These are phyloP conservation scores for Paragorgia papillata DNA, from an alignment of 92 coral and sea anemone genomes.

Conservation along the genomic window DNA sequence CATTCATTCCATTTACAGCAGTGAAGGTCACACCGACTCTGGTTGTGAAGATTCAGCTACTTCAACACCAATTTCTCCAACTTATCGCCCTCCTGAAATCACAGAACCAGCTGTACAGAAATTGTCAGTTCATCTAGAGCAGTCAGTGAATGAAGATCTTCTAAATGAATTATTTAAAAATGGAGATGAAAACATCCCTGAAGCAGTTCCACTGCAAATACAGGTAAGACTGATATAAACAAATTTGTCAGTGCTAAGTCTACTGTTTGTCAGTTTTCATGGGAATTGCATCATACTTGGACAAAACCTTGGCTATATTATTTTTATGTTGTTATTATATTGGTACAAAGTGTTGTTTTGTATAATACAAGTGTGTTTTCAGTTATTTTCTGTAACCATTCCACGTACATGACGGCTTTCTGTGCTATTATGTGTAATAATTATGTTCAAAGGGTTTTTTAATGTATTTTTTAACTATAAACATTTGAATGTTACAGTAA, in stretches of 20 bases:
- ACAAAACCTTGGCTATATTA: not conserved
- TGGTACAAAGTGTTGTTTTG: not conserved
- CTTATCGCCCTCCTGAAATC: too few species aligned
- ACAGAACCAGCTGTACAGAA: conserved; percentile 40
- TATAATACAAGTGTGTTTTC: too few species aligned
- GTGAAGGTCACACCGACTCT: conserved; percentile 76
- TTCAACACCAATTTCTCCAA: conserved; percentile 67
- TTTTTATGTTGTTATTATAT: not conserved
- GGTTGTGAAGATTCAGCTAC: conserved; percentile 71
- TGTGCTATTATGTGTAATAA: too few species aligned
- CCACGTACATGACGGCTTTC: too few species aligned
- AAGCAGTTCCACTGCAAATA: not conserved
- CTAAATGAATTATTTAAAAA: conserved; percentile 20
- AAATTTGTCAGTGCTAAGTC: not conserved
- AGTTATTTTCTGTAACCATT: too few species aligned
- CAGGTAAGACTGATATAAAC: conserved; percentile 4
- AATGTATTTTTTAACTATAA: too few species aligned
- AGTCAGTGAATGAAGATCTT: conserved; percentile 40
- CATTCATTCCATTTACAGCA: conserved; percentile 65
- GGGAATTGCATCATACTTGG: not conserved
- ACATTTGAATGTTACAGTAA: too few species aligned
- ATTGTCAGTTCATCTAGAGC: conserved; percentile 41
- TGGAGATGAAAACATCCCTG: not conserved
- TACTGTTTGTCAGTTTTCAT: conserved; percentile 17
- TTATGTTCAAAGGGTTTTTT: too few species aligned